Conservation (phyloP, 1,140 invertebrate genomes). For the Dufourea novaeangliae region DNA sequence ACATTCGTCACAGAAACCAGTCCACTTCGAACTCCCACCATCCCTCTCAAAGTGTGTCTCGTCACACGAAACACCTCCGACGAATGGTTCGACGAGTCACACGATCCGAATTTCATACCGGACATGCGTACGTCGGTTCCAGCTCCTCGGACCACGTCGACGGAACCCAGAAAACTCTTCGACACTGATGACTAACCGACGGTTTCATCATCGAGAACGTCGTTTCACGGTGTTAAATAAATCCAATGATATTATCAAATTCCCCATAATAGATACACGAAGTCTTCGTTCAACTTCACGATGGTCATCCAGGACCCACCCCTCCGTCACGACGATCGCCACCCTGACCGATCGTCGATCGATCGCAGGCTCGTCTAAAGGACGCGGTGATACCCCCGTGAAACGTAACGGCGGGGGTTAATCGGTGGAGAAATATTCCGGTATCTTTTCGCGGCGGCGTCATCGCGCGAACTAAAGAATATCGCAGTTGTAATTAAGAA, state of each 20-base stretch:
- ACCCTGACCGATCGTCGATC: conserved; percentile 15
- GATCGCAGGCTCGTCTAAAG: conserved; percentile 8
- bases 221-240: not conserved
- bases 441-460: conserved; percentile 80
- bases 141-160: not conserved
- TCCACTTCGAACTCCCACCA: not conserved
- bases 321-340: not conserved
- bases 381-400: not conserved
- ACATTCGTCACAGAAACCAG: not conserved
- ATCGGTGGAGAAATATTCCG: conserved; percentile 66
- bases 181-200: conserved; percentile 16
- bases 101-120: conserved; percentile 5
- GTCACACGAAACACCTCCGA: too few relatives aligned
- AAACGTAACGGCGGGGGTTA: conserved; percentile 29
- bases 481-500: conserved; percentile 82
- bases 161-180: too few relatives aligned
- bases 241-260: too few relatives aligned
- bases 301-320: too few relatives aligned
- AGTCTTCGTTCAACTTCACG: too few relatives aligned
- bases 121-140: conserved; percentile 29
- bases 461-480: conserved; percentile 81
- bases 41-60: not conserved
- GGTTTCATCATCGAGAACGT: not conserved
- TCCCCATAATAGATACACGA: too few relatives aligned
- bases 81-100: not conserved